Percentiles rank a stretch among this genome's conserved stretches.
phyloP scores from a whole-genome alignment of 2,888 invertebrate genomes.

The Lepidonotus clava region DNA sequence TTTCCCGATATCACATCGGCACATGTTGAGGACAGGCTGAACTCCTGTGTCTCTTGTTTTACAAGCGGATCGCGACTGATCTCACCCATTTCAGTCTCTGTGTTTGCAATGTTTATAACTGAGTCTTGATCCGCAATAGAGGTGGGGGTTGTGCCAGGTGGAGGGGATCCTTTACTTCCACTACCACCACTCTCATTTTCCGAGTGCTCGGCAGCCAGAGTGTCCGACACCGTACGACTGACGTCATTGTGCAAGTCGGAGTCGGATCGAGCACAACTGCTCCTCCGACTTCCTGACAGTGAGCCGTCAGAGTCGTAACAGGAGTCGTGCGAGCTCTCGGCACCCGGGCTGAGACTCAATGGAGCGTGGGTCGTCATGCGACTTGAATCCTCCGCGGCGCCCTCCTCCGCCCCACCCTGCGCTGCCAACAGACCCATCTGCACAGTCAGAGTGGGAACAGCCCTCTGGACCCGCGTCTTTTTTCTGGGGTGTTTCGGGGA shows the following conservation, averaged over 20 bases:
- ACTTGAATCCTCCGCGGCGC: neutral
- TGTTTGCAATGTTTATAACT: no score
- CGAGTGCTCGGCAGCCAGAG: constrained; percentile 56
- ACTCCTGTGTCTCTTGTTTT: constrained; percentile 21
- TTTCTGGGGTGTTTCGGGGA: neutral
- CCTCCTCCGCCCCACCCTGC: neutral
- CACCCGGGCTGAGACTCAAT: constrained; percentile 57
- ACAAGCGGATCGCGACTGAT: neutral
- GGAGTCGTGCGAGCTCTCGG: constrained; percentile 59
- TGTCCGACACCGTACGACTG: constrained; percentile 59
- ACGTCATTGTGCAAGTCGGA: constrained; percentile 53
- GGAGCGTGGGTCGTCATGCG: neutral
- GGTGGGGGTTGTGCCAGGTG: no score
- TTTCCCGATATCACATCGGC: no score
- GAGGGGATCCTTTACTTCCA: no score
- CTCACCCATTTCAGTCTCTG: no score
- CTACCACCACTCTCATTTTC: no score
- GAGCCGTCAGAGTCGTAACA: constrained; percentile 61
- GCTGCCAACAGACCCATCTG: constrained; percentile 9
- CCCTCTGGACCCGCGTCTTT: neutral
- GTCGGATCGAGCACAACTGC: constrained; percentile 7
- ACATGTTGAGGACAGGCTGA: no score
- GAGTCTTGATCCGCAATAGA: no score
- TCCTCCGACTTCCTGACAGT: constrained; percentile 33
- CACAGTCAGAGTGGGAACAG: neutral